Evolutionary conservation across 2,113 vertebrate genomes (phyloP).

Genomic region (Alethe diademata): DNA sequence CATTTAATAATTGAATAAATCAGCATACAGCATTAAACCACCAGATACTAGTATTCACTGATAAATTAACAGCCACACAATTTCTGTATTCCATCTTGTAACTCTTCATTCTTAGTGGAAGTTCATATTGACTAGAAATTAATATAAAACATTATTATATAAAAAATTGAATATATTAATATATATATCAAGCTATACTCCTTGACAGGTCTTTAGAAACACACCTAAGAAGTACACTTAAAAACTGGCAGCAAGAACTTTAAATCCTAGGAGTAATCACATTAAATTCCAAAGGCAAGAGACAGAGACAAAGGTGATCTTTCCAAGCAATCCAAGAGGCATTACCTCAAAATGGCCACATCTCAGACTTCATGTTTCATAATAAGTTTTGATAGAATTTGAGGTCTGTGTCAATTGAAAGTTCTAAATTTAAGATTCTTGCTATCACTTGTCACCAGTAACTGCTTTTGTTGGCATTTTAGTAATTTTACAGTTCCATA

Average conservation of each 20-base stretch:
- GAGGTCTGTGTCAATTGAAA: not conserved
- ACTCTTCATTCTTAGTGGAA: not conserved
- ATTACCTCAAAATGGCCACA: not conserved
- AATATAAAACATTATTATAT: not conserved
- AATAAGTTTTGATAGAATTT: not conserved
- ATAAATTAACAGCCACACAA: not conserved
- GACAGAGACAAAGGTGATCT: not conserved
- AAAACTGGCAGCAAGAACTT: not conserved
- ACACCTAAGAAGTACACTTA: not conserved
- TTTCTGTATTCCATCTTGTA: not conserved
- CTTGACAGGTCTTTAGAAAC: not conserved
- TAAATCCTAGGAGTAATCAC: not conserved
- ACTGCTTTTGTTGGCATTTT: not conserved
- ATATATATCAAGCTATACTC: not conserved
- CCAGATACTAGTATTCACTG: not conserved
- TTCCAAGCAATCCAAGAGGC: slow-evolving; percentile 22
- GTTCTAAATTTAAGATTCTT: not conserved
- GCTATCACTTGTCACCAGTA: not conserved
- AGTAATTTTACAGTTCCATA: not conserved
- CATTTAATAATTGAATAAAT: not conserved
- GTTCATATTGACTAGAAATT: not conserved
- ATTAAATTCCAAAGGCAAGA: not conserved
- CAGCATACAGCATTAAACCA: not conserved
- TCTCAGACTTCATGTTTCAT: not conserved
- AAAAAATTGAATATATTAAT: not conserved